Evolutionary conservation across 2,888 invertebrate species (phyloP).

Genomic region (Acanthosepion lycidas): DNA sequence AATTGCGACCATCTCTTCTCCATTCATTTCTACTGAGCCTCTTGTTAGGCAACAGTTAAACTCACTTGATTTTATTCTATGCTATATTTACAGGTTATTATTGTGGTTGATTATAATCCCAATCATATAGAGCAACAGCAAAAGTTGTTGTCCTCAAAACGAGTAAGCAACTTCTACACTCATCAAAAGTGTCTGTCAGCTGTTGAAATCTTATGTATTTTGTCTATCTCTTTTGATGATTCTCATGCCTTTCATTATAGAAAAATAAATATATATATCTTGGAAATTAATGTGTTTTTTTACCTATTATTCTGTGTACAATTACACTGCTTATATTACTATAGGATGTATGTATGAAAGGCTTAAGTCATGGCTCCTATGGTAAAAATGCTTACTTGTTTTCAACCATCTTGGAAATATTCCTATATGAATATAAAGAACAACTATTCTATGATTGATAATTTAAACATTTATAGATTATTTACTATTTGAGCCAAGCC

Average conservation of each 20-base stretch:
- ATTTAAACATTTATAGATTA: too few species aligned
- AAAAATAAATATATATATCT: neutral
- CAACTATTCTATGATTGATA: too few species aligned
- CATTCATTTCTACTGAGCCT: neutral
- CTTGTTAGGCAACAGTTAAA: neutral
- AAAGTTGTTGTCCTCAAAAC: neutral
- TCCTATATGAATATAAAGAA: too few species aligned
- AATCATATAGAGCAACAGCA: neutral
- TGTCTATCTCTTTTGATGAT: neutral
- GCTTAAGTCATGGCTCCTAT: too few species aligned
- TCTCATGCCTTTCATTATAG: neutral
- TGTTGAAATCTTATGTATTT: neutral
- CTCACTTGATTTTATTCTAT: neutral
- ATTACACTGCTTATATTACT: too few species aligned
- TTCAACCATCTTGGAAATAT: too few species aligned
- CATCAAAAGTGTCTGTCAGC: neutral
- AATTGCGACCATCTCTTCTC: neutral
- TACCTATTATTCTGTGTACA: too few species aligned
- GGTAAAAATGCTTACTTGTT: too few species aligned
- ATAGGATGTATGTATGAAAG: too few species aligned
- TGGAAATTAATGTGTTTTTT: neutral
- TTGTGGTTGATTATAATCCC: neutral
- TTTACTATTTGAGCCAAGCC: too few species aligned
- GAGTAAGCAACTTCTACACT: neutral
- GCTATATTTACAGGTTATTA: neutral